A percentile compares a stretch with the other conserved stretches of the same genome.
These are phyloP conservation scores for Gari tellinella DNA, from an alignment of 2,888 invertebrate genomes.

Conservation along the genomic window DNA sequence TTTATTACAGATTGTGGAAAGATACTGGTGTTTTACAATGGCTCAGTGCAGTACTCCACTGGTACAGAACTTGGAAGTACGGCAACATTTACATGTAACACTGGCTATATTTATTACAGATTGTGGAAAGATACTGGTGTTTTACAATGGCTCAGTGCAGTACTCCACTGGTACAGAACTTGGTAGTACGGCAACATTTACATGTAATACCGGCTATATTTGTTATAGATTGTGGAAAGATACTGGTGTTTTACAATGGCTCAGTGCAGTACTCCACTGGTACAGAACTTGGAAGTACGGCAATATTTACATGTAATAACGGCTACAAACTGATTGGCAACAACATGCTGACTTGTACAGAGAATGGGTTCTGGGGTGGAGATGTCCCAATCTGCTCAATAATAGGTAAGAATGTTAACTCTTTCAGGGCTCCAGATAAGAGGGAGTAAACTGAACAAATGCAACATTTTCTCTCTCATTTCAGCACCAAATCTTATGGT, in stretches of 20 bases:
- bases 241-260: constrained; percentile 21
- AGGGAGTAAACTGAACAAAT: too few relatives aligned
- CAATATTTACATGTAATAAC: constrained; percentile 31
- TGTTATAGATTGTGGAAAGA: constrained; percentile 29
- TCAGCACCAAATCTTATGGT: too few relatives aligned
- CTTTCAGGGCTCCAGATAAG: too few relatives aligned
- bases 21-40: constrained; percentile 14
- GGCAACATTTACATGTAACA: constrained; percentile 17
- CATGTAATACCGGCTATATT: constrained; percentile 31
- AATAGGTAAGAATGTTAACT: constrained; percentile 7
- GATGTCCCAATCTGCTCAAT: constrained; percentile 22
- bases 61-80: constrained; percentile 13
- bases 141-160: constrained; percentile 12
- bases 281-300: constrained; percentile 38
- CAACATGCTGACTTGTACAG: constrained; percentile 30
- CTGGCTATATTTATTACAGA: constrained; percentile 32
- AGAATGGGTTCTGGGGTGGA: constrained; percentile 38
- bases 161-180: constrained; percentile 8
- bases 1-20: constrained; percentile 34
- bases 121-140: constrained; percentile 21
- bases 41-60: background rate
- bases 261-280: constrained; percentile 14
- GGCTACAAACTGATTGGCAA: constrained; percentile 37
- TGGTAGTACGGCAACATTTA: constrained; percentile 5
- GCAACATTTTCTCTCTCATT: too few relatives aligned